A percentile compares a stretch with the other conserved stretches of the same genome.
Evolutionary conservation across 37 sponge, comb jelly and placozoan genomes (phyloP).

Genomic region (Chondrosia reniformis): DNA sequence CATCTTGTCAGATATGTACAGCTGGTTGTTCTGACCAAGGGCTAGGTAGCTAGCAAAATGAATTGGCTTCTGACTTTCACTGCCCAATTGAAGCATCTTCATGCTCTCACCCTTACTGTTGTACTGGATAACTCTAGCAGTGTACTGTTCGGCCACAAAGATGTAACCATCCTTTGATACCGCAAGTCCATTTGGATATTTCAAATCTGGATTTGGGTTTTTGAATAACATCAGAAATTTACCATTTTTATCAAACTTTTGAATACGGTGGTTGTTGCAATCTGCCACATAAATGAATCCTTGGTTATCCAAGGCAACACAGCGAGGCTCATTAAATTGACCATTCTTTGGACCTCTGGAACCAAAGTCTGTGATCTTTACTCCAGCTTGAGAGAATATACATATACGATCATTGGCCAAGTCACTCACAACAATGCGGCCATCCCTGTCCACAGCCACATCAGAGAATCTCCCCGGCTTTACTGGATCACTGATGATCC

Average conservation of each 20-base stretch:
- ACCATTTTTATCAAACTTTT: not conserved
- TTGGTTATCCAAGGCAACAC: not conserved
- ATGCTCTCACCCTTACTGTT: not conserved
- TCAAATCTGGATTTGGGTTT: not conserved
- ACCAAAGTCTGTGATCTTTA: not conserved
- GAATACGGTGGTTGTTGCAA: constrained; percentile 22
- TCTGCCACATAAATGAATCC: constrained; percentile 3
- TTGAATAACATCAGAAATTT: not conserved
- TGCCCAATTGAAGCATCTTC: not conserved
- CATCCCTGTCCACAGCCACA: not conserved
- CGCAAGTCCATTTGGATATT: not conserved
- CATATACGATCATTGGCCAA: not conserved
- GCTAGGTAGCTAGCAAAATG: not conserved
- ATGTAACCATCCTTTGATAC: not conserved
- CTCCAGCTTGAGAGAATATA: not conserved
- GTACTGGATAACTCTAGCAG: not conserved
- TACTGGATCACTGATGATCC: not conserved
- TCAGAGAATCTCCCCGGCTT: constrained; percentile 1
- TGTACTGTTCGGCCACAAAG: constrained; percentile 6
- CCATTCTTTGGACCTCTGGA: not conserved
- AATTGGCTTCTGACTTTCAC: constrained; percentile 1
- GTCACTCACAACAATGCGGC: not conserved
- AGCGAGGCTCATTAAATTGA: constrained; percentile 6
- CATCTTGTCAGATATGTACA: constrained; percentile 15
- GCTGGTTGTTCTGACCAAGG: not conserved